Conservation (phyloP, 64 coral and sea anemone genomes). For the Platygyra sinensis region DNA sequence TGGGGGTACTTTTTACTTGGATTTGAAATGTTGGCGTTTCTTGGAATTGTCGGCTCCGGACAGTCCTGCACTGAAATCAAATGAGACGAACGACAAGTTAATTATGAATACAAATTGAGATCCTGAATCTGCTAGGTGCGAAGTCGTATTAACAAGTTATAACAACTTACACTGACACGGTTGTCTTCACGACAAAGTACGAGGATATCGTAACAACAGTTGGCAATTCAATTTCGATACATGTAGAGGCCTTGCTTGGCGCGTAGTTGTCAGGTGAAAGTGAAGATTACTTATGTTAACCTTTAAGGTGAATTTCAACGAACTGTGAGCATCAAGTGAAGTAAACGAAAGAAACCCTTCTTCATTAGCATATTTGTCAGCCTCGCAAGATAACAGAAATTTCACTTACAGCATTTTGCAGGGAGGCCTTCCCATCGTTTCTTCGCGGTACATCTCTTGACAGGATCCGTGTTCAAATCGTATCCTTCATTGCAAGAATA, state of each 20-base stretch:
- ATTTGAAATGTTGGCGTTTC: slow-evolving; percentile 48
- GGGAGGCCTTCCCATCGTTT: slow-evolving; percentile 44
- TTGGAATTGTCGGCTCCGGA: slow-evolving; percentile 12
- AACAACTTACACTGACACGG: too few species aligned
- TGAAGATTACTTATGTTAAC: too few species aligned
- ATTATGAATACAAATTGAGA: not conserved
- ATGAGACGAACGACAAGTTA: not conserved
- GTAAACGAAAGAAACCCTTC: too few species aligned
- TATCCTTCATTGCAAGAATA: slow-evolving; percentile 39
- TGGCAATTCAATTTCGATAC: too few species aligned
- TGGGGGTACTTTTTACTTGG: slow-evolving; percentile 19
- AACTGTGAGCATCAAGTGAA: too few species aligned
- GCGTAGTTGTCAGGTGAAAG: too few species aligned
- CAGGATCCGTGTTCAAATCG: slow-evolving; percentile 15
- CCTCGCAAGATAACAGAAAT: not conserved
- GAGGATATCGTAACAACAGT: too few species aligned
- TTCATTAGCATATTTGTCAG: too few species aligned
- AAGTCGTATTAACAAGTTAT: too few species aligned
- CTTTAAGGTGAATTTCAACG: too few species aligned
- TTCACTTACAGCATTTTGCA: slow-evolving; percentile 50
- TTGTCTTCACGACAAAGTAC: not conserved
- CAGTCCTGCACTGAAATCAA: slow-evolving; percentile 57
- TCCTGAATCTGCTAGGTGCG: too few species aligned
- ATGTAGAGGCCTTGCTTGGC: too few species aligned
- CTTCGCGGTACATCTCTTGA: slow-evolving; percentile 56